These are phyloP conservation scores for Papilio demoleus DNA, from an alignment of 2,888 invertebrate species.

Conservation along the genomic window DNA sequence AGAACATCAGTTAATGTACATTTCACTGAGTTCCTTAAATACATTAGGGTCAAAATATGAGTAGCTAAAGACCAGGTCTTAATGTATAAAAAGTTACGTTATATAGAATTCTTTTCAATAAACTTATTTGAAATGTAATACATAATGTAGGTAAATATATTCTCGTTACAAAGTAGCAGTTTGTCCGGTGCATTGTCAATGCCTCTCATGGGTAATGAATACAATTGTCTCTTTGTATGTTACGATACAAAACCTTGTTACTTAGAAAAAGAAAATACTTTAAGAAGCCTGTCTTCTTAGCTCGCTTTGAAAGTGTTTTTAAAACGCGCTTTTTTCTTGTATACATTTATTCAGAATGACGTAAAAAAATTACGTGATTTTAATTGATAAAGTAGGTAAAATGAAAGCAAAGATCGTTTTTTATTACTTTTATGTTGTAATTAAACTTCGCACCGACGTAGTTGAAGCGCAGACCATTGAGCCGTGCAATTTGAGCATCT, in stretches of 20 bases:
- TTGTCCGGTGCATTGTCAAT: slow-evolving; percentile 38
- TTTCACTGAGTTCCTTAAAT: no score
- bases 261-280: slow-evolving; percentile 43
- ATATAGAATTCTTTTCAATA: no score
- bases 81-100: no score
- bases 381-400: no score
- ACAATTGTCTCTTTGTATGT: slow-evolving; percentile 44
- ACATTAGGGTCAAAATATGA: no score
- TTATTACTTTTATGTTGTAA: neutral
- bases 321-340: neutral
- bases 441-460: neutral
- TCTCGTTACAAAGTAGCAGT: neutral
- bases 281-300: slow-evolving; percentile 16
- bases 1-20: no score
- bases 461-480: neutral
- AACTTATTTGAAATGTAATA: no score
- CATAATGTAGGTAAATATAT: neutral
- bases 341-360: slow-evolving; percentile 21
- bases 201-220: slow-evolving; percentile 47
- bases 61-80: no score
- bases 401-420: no score
- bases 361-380: no score
- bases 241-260: slow-evolving; percentile 45
- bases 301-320: slow-evolving; percentile 18
- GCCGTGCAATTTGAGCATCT: neutral